Evolutionary conservation across 2,888 invertebrate species (phyloP).

Genomic region (Monochamus alternatus): DNA sequence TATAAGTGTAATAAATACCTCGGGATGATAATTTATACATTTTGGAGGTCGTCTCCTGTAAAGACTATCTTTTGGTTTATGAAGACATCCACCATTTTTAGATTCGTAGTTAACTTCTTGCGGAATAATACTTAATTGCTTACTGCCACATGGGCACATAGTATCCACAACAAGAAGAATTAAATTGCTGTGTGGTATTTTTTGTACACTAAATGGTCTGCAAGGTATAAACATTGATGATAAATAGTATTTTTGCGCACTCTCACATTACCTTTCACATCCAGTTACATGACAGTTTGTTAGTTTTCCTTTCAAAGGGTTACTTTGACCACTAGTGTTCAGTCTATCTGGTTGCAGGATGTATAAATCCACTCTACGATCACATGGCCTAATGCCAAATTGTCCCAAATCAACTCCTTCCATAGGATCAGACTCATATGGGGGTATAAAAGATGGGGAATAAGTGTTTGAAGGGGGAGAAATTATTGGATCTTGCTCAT

Average conservation of each 20-base stretch:
- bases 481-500: conserved; percentile 65
- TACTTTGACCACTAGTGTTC: conserved; percentile 84
- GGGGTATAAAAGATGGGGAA: conserved; percentile 66
- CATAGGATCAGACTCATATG: conserved; percentile 68
- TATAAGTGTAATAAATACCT: conserved; percentile 73
- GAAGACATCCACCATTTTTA: conserved; percentile 73
- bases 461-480: conserved; percentile 71
- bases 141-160: conserved; percentile 90
- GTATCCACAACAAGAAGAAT: conserved; percentile 92
- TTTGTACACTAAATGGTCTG: conserved; percentile 93
- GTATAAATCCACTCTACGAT: conserved; percentile 90
- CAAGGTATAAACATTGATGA: conserved; percentile 26
- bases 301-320: conserved; percentile 90
- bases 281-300: conserved; percentile 91
- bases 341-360: conserved; percentile 86
- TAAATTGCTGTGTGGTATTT: conserved; percentile 91
- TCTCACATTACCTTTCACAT: conserved; percentile 81
- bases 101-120: conserved; percentile 78
- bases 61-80: conserved; percentile 77
- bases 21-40: conserved; percentile 92
- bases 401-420: conserved; percentile 68
- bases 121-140: conserved; percentile 87
- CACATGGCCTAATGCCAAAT: conserved; percentile 84
- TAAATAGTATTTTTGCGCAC: neutral
- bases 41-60: conserved; percentile 84